Base-by-base conservation (phyloP, 2,888 invertebrate species). In the Dilophus febrilis region DNA sequence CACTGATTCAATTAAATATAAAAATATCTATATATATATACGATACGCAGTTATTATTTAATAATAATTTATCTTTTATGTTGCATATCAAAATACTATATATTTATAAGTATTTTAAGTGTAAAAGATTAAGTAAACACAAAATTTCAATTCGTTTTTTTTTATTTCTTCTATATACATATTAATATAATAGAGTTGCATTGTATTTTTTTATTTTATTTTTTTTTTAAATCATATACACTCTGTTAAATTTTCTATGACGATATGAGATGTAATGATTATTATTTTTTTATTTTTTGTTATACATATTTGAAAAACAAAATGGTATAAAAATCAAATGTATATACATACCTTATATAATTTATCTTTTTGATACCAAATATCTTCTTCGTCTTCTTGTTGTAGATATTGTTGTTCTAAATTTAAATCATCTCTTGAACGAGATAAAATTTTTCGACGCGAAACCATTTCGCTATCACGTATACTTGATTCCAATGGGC, bases 291-390 rank as follows among this genome's bases (percentile, higher is more conserved):
- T 30, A 4, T 30, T 13, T 30, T 4, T 30, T 30, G 5, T 12
- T 33, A 18, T 33, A 18, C 88, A 64, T 88, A 86, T 65, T 86
- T 85, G 71, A 33, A 72, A 70, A 57, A 47, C 61, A 53, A 61
- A 47, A 58, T 56, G 56, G 22, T 22, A 28, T 26, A 27, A n/a
- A 6, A 35, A 3, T 16, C 36, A n/a, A n/a, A n/a, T n/a, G n/a
- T n/a, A n/a, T n/a, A n/a, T n/a, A 51, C 66, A 66, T 64, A 88
- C 88, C 79, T 86, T 90, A 64, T 84, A 88, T 42, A 91, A 70
- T 67, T 90, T 90, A 54, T 91, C 90, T 64, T 85, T 83, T 59
- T 87, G 86, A 61, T 84, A 87, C 90, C 90, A 91, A 45, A 90
- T 78, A 60, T 91, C 90, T 56, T 90, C 90, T 50, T 88, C 88